Percentiles rank a stretch among this genome's conserved stretches.
Evolutionary conservation across 2,113 vertebrate genomes (phyloP).

Genomic region (Labeo catla): DNA sequence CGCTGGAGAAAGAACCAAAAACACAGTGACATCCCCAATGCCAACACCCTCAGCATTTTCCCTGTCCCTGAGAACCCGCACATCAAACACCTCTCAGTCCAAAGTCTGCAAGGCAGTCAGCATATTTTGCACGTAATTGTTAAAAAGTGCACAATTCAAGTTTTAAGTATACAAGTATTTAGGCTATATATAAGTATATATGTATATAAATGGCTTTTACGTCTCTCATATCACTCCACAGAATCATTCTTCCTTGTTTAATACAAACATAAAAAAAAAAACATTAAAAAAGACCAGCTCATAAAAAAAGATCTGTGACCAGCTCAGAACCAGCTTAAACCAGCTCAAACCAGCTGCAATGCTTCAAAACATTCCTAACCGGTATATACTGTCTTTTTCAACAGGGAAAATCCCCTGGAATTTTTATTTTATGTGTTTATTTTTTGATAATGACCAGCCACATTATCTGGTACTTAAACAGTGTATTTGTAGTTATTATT

Average conservation of each 20-base stretch:
- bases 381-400: too few relatives aligned
- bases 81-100: slow-evolving; percentile 3
- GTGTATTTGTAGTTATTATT: background rate
- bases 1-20: background rate
- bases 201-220: background rate
- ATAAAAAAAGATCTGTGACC: too few relatives aligned
- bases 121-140: slow-evolving; percentile 7
- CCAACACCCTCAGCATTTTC: slow-evolving; percentile 34
- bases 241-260: background rate
- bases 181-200: background rate
- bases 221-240: background rate
- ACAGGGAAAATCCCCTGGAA: background rate
- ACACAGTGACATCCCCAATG: slow-evolving; percentile 14
- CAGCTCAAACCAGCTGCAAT: too few relatives aligned
- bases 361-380: too few relatives aligned
- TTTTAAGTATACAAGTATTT: background rate
- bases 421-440: background rate
- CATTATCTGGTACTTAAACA: background rate
- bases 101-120: slow-evolving; percentile 18
- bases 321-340: too few relatives aligned
- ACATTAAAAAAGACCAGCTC: too few relatives aligned
- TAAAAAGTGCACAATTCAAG: background rate
- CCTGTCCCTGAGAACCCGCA: background rate
- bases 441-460: background rate
- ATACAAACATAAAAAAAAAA: background rate